Percentiles rank a stretch among this genome's conserved stretches.
Evolutionary conservation across 2,888 invertebrate species (phyloP).

Genomic region (Heteropelma amictum): DNA sequence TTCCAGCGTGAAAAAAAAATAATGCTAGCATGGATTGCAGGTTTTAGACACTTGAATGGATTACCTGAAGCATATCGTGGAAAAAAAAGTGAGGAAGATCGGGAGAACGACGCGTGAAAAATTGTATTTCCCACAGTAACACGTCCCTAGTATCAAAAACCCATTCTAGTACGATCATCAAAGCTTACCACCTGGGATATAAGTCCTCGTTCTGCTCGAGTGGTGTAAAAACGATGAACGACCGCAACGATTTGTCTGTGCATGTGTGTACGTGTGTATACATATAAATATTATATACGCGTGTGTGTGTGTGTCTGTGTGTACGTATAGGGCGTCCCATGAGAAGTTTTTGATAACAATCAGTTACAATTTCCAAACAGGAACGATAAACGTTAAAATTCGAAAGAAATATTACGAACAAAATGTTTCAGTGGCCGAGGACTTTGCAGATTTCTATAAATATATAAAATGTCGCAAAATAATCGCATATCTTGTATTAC

Average conservation of each 20-base stretch:
- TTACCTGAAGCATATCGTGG: conserved; percentile 6
- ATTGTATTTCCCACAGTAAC: conserved; percentile 13
- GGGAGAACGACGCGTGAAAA: conserved; percentile 46
- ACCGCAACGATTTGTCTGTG: neutral
- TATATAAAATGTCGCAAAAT: too few species aligned
- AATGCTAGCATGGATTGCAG: neutral
- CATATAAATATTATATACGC: too few species aligned
- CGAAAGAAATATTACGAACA: too few species aligned
- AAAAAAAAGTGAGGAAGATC: neutral
- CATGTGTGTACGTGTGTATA: too few species aligned
- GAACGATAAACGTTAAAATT: too few species aligned
- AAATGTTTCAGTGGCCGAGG: too few species aligned
- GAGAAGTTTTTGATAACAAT: too few species aligned
- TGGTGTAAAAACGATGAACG: neutral
- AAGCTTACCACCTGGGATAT: conserved; percentile 13
- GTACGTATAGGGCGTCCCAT: too few species aligned
- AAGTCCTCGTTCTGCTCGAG: neutral
- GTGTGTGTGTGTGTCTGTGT: too few species aligned
- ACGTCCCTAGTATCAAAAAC: neutral
- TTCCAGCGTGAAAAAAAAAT: neutral
- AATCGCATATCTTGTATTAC: too few species aligned
- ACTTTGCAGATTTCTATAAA: too few species aligned
- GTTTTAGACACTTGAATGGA: neutral
- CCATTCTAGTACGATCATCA: conserved; percentile 7
- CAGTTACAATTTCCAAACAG: too few species aligned